phyloP scores from a whole-genome alignment of 2,888 invertebrate species.

The Epirrita christyi region DNA sequence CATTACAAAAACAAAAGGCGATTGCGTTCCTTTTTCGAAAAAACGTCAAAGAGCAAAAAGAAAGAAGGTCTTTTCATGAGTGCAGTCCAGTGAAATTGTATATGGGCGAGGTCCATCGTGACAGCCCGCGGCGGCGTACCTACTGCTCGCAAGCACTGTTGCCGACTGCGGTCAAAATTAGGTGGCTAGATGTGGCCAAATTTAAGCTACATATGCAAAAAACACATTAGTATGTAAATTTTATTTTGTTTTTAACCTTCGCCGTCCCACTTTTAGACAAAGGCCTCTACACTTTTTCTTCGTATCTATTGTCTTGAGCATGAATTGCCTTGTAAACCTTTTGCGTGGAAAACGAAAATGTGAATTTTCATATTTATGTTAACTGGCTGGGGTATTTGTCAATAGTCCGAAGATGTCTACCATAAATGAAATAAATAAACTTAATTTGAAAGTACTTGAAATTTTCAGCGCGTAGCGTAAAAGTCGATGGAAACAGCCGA shows the following conservation, averaged over 20 bases:
- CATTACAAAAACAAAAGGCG: constrained; percentile 38
- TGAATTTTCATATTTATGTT: too few species aligned
- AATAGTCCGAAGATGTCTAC: too few species aligned
- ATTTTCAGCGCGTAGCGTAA: neutral
- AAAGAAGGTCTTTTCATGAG: constrained; percentile 65
- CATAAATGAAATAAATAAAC: neutral
- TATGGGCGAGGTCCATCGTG: constrained; percentile 60
- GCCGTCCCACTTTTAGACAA: too few species aligned
- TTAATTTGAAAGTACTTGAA: neutral
- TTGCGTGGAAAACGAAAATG: too few species aligned
- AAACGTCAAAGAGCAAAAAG: constrained; percentile 43
- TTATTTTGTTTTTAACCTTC: too few species aligned
- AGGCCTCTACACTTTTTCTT: too few species aligned
- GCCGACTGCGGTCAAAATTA: constrained; percentile 36
- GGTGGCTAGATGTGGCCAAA: constrained; percentile 8
- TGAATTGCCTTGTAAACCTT: too few species aligned
- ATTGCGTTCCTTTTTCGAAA: constrained; percentile 47
- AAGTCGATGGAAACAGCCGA: constrained; percentile 3
- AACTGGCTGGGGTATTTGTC: too few species aligned
- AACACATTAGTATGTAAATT: too few species aligned
- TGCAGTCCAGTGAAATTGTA: constrained; percentile 71
- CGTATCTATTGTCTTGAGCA: too few species aligned
- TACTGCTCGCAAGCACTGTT: constrained; percentile 54
- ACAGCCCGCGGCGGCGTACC: constrained; percentile 67
- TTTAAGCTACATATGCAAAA: neutral